These are phyloP conservation scores for Mirounga angustirostris DNA, from an alignment of 2,113 vertebrate species.

Conservation along the genomic window DNA sequence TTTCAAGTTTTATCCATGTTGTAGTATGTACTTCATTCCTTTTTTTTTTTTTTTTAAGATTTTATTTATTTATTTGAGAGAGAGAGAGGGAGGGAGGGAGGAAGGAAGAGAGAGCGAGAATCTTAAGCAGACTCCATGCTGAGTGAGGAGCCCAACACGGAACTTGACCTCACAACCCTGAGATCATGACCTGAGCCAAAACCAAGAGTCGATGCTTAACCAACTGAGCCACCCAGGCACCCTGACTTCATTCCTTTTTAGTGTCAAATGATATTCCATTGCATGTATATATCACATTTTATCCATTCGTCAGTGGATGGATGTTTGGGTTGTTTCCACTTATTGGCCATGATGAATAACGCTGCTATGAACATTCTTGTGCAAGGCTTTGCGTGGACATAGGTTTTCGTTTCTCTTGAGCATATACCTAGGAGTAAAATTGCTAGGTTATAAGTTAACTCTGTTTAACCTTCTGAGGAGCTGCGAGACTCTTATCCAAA, in stretches of 20 bases:
- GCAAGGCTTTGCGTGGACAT: neutral
- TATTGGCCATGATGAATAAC: neutral
- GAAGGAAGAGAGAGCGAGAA: neutral
- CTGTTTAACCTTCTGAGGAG: slow-evolving; percentile 29
- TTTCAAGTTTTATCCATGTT: neutral
- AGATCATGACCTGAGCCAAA: neutral
- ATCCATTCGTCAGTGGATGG: neutral
- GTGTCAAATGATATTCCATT: neutral
- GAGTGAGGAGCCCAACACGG: neutral
- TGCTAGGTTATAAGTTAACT: neutral
- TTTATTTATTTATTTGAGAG: neutral
- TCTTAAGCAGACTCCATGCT: neutral
- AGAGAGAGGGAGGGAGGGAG: neutral
- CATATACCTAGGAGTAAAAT: neutral
- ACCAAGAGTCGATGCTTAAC: neutral
- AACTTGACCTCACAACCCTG: neutral
- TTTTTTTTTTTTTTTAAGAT: neutral
- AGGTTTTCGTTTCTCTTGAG: slow-evolving; percentile 19
- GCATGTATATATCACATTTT: neutral
- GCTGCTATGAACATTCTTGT: slow-evolving; percentile 39
- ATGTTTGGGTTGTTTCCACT: slow-evolving; percentile 17
- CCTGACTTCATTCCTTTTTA: neutral
- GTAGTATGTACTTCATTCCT: neutral
- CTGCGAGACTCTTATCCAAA: neutral
- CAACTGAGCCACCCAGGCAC: neutral